Evolutionary conservation across 35 echinoderm and acorn worm species (phyloP).

Genomic region (Anneissia japonica): DNA sequence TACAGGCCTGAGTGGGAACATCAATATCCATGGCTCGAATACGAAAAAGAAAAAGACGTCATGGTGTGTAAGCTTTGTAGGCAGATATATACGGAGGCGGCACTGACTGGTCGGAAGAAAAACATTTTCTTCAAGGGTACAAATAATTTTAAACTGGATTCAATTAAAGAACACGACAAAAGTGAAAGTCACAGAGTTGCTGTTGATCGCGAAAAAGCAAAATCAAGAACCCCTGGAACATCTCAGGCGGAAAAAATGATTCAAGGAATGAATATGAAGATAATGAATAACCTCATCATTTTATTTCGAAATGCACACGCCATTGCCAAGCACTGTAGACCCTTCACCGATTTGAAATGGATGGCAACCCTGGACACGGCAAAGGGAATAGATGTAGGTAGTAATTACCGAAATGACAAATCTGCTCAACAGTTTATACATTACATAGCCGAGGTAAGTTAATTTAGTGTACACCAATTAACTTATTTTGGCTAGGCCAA

Average conservation of each 20-base stretch:
- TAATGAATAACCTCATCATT: conserved; percentile 1
- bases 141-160: conserved; percentile 11
- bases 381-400: conserved; percentile 31
- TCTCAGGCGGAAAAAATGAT: conserved; percentile 12
- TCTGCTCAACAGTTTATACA: too few species aligned
- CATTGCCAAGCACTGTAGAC: conserved; percentile 17
- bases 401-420: conserved; percentile 10
- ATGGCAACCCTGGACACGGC: conserved; percentile 7
- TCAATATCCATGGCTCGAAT: conserved; percentile 22
- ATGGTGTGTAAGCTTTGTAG: conserved; percentile 24
- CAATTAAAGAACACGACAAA: conserved; percentile 9
- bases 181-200: conserved; percentile 37
- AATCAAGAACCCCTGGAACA: conserved; percentile 6
- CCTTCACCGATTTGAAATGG: conserved; percentile 25
- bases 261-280: neutral
- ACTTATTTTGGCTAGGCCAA: too few species aligned
- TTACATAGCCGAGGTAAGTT: too few species aligned
- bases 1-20: conserved; percentile 24
- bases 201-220: conserved; percentile 12
- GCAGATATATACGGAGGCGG: neutral
- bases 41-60: neutral
- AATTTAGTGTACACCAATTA: too few species aligned
- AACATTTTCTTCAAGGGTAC: conserved; percentile 16
- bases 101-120: neutral
- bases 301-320: conserved; percentile 46